Percentiles rank a stretch among this genome's conserved stretches.
Conservation (phyloP, 1,140 invertebrate genomes). For the Achroia grisella region DNA sequence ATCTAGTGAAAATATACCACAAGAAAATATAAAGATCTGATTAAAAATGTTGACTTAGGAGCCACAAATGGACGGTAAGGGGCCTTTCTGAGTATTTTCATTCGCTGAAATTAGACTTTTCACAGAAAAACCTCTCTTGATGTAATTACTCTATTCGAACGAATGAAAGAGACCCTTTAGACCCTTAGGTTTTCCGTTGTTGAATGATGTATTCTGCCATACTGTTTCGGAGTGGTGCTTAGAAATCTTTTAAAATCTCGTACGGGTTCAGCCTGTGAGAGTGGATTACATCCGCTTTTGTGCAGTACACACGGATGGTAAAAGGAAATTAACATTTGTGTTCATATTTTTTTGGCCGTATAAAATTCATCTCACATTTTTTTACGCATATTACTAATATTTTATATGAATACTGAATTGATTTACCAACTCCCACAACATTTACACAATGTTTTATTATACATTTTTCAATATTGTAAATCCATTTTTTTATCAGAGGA, state of each 20-base stretch:
- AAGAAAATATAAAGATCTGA: slow-evolving; percentile 16
- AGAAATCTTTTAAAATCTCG: not conserved
- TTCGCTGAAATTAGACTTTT: slow-evolving; percentile 25
- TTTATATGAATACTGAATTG: no score
- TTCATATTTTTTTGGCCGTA: no score
- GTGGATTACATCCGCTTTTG: no score
- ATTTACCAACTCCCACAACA: no score
- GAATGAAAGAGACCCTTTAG: slow-evolving; percentile 20
- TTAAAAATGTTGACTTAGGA: slow-evolving; percentile 31
- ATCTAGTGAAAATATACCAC: slow-evolving; percentile 4
- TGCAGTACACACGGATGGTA: no score
- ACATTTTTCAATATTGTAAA: no score
- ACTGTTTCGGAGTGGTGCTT: slow-evolving; percentile 5
- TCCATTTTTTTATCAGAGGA: no score
- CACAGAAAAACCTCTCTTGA: slow-evolving; percentile 11
- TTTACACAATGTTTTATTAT: no score
- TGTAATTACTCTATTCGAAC: slow-evolving; percentile 31
- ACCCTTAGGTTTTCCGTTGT: slow-evolving; percentile 11
- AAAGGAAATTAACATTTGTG: no score
- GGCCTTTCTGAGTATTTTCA: slow-evolving; percentile 22
- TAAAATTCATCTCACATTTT: no score
- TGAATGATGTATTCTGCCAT: slow-evolving; percentile 13
- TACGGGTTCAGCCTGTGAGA: not conserved
- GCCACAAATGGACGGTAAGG: slow-evolving; percentile 17
- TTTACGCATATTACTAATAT: no score